Percentiles rank a stretch among this genome's conserved stretches.
phyloP scores from a whole-genome alignment of 2,797 vertebrate species.

The Chiroxiphia lanceolata region DNA sequence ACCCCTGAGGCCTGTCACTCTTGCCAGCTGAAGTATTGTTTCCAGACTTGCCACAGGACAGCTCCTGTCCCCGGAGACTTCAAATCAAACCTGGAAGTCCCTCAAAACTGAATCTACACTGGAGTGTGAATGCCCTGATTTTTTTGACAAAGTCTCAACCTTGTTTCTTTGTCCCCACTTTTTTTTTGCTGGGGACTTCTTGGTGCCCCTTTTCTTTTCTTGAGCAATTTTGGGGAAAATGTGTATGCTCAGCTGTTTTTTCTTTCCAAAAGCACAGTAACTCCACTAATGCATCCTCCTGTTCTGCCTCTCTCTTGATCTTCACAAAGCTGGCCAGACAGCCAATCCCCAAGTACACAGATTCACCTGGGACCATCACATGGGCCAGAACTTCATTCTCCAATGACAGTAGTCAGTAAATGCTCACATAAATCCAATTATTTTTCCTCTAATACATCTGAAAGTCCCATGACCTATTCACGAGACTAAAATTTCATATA shows the following conservation, averaged over 20 bases:
- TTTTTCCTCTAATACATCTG: not conserved
- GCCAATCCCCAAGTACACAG: not conserved
- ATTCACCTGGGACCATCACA: fast-evolving
- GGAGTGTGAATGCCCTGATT: not conserved
- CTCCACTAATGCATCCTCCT: not conserved
- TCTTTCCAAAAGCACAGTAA: not conserved
- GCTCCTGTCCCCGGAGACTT: not conserved
- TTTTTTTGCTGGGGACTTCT: not conserved
- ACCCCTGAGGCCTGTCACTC: not conserved
- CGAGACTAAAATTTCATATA: not conserved
- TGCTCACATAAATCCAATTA: not conserved
- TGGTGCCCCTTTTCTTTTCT: not conserved
- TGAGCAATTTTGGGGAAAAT: not conserved
- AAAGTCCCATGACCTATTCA: not conserved
- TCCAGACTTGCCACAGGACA: not conserved
- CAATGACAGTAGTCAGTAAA: not conserved
- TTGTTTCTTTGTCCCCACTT: not conserved
- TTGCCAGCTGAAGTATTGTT: not conserved
- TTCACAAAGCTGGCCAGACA: not conserved
- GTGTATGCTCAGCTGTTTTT: not conserved
- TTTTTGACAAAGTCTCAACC: not conserved
- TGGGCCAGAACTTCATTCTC: not conserved
- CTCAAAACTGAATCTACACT: not conserved
- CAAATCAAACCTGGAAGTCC: not conserved
- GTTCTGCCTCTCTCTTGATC: not conserved